Conservation (phyloP, 2,113 vertebrate genomes). For the Varanus salvator region DNA sequence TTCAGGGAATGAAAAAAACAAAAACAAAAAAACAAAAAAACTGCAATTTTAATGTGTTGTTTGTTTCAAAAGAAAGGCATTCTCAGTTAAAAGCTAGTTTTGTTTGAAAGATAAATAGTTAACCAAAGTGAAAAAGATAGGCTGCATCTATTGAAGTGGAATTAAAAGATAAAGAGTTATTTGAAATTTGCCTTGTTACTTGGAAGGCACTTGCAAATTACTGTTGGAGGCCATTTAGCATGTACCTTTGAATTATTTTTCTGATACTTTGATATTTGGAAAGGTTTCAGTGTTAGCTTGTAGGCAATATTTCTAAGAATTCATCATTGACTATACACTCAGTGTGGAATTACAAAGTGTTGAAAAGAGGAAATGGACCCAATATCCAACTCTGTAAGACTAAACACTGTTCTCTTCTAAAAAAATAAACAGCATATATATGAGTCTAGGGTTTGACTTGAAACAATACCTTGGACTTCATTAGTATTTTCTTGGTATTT, state of each 20-base stretch:
- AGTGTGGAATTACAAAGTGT: constrained; percentile 2
- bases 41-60: too few species aligned
- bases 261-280: neutral
- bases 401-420: neutral
- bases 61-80: neutral
- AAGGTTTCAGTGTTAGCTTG: neutral
- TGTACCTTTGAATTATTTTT: neutral
- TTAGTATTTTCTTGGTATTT: neutral
- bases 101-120: neutral
- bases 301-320: constrained; percentile 12
- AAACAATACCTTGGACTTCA: neutral
- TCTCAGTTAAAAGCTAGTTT: neutral
- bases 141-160: neutral
- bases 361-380: constrained; percentile 15
- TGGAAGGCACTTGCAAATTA: neutral
- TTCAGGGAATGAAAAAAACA: neutral
- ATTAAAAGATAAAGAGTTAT: neutral
- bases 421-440: neutral
- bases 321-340: neutral
- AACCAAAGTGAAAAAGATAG: neutral
- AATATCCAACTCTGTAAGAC: neutral
- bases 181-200: neutral
- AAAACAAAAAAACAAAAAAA: too few species aligned
- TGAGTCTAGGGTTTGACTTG: neutral
- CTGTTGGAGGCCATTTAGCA: neutral